Base-by-base conservation (phyloP, 2,113 vertebrate species). In the Cephalophus harveyi region DNA sequence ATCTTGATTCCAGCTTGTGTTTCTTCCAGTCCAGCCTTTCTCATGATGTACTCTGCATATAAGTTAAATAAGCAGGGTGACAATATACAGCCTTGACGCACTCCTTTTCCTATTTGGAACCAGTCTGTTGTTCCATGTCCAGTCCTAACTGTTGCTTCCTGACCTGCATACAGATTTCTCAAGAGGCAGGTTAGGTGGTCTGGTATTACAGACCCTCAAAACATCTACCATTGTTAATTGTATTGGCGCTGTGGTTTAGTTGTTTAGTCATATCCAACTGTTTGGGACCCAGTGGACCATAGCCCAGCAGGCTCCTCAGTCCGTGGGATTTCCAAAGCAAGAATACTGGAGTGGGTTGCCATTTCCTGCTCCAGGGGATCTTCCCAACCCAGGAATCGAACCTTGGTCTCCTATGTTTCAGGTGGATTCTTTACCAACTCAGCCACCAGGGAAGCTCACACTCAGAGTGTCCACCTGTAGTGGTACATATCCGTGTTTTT, bases 351-450 rank as follows among this genome's bases (percentile, higher is more conserved):
- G 67, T 71, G 67, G 19, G 67, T 71, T 71, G 67, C 10, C 67
- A 71, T 71, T 71, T 71, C 10, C 67, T 71, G 67, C 67, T 40
- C 67, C 19, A 40, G 67, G n/a, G n/a, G 19, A 23, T 71, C n/a
- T 23, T 40, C 19, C 19, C n/a, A 40, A 23, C 5, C 67, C n/a
- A 67, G 33, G 62, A 3, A 67, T 5, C 0, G 0, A n/a, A 67
- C 16, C 33, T 67, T 67, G 33, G 33, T n/a, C 33, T 67, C 62
- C 16, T 17, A 2, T 10, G 33, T 67, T 67, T 33, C 16, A 36
- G 33, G 64, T 1, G 2, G 8, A n/a, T 67, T 67, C 33, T 36
- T 36, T 67, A 67, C 17, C 62, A 67, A 67, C 16, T 67, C n/a
- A 40, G n/a, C n/a, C 33, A 16, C 64, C 64, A 36, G n/a, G 64